A percentile compares a stretch with the other conserved stretches of the same genome.
Evolutionary conservation across 1,140 invertebrate species (phyloP).

Genomic region (Eueides isabella): DNA sequence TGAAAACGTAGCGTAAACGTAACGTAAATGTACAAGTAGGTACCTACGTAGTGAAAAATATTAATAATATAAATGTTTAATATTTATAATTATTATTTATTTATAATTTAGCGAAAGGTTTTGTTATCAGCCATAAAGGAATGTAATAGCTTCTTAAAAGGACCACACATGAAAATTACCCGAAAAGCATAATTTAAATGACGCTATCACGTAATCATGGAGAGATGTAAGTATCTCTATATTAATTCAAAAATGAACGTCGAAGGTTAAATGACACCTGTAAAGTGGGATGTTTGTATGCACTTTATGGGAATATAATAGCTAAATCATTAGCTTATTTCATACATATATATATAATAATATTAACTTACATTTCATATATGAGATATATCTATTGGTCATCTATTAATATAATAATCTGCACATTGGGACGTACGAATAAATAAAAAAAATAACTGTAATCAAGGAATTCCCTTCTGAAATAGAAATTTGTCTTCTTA

Average conservation of each 20-base stretch:
- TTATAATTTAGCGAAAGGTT: no score
- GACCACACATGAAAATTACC: not conserved
- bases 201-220: not conserved
- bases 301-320: constrained; percentile 17
- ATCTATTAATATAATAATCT: not conserved
- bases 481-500: not conserved
- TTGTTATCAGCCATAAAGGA: not conserved
- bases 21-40: no score
- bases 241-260: not conserved
- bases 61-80: no score
- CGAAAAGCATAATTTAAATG: not conserved
- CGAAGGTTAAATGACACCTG: not conserved
- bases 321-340: constrained; percentile 16
- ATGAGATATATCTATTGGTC: not conserved
- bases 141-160: not conserved
- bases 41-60: no score
- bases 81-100: no score
- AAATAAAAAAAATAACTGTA: not conserved
- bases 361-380: not conserved
- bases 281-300: constrained; percentile 2
- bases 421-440: not conserved
- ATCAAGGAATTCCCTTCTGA: not conserved
- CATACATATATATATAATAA: constrained; percentile 13
- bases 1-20: no score
- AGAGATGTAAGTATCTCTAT: not conserved